phyloP scores from a whole-genome alignment of 2,888 invertebrate species.

The Cabera pusaria region DNA sequence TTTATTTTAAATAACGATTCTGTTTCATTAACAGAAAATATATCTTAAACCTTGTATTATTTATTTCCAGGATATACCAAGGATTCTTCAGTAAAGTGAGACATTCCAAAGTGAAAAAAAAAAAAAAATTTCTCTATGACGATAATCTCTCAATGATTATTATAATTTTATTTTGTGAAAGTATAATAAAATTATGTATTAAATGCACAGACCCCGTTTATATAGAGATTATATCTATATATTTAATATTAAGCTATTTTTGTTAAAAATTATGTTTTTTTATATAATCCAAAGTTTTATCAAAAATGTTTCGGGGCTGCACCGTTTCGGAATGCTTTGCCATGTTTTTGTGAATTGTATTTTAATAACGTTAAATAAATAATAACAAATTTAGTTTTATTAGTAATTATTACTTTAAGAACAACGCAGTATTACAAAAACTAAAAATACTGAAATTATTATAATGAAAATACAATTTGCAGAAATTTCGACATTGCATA shows the following conservation, averaged over 20 bases:
- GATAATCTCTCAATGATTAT: slow-evolving; percentile 66
- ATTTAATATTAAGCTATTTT: slow-evolving; percentile 24
- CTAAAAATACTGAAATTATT: too few species aligned
- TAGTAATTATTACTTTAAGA: too few species aligned
- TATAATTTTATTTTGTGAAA: slow-evolving; percentile 36
- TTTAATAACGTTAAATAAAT: too few species aligned
- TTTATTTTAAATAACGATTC: too few species aligned
- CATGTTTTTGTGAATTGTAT: slow-evolving; percentile 21
- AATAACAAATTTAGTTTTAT: too few species aligned
- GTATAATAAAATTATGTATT: slow-evolving; percentile 27
- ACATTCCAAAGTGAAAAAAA: slow-evolving; percentile 69
- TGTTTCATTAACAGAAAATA: too few species aligned
- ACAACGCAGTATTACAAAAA: not conserved
- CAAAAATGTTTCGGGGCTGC: slow-evolving; percentile 27
- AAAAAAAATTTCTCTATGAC: slow-evolving; percentile 51
- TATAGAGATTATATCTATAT: slow-evolving; percentile 25
- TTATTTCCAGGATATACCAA: slow-evolving; percentile 64
- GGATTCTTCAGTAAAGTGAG: slow-evolving; percentile 73
- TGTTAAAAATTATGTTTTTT: slow-evolving; percentile 19
- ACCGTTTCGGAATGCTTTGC: slow-evolving; percentile 5
- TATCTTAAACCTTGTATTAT: too few species aligned
- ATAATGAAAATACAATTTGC: slow-evolving; percentile 15
- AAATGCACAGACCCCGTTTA: slow-evolving; percentile 26
- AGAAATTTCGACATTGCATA: slow-evolving; percentile 3
- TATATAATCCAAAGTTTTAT: slow-evolving; percentile 21